Percentiles rank a stretch among this genome's conserved stretches.
Conservation (phyloP, 2,888 invertebrate species). For the Aromia moschata region DNA sequence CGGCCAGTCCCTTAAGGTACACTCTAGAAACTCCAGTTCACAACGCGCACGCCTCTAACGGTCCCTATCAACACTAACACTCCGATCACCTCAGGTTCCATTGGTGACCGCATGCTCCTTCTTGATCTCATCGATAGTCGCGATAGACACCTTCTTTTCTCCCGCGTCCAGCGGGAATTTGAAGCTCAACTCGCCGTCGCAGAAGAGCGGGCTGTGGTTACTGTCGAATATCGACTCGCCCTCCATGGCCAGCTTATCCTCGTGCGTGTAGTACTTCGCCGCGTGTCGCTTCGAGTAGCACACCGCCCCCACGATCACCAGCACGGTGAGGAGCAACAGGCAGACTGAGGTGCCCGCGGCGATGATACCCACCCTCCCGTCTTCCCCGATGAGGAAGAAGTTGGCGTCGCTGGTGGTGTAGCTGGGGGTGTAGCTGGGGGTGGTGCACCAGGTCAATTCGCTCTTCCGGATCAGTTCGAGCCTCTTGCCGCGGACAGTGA, state of each 20-base stretch:
- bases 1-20: no score
- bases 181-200: slow-evolving; percentile 67
- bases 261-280: slow-evolving; percentile 83
- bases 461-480: slow-evolving; percentile 59
- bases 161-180: slow-evolving; percentile 65
- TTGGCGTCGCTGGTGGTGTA: slow-evolving; percentile 66
- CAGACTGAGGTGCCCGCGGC: slow-evolving; percentile 68
- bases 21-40: no score
- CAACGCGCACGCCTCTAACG: slow-evolving; percentile 21
- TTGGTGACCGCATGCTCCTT: slow-evolving; percentile 58
- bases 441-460: slow-evolving; percentile 66
- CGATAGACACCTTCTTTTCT: slow-evolving; percentile 59
- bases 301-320: slow-evolving; percentile 65
- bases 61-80: no score
- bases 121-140: slow-evolving; percentile 62
- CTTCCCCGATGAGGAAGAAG: slow-evolving; percentile 63
- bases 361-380: slow-evolving; percentile 66
- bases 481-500: slow-evolving; percentile 66
- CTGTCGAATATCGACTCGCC: slow-evolving; percentile 63
- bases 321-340: slow-evolving; percentile 63
- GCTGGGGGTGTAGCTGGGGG: slow-evolving; percentile 67
- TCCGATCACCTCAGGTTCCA: slow-evolving; percentile 49
- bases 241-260: slow-evolving; percentile 68
- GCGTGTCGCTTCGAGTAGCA: slow-evolving; percentile 77
- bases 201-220: slow-evolving; percentile 61